Conservation (phyloP, 1,140 invertebrate species). For the Capitella teleta region DNA sequence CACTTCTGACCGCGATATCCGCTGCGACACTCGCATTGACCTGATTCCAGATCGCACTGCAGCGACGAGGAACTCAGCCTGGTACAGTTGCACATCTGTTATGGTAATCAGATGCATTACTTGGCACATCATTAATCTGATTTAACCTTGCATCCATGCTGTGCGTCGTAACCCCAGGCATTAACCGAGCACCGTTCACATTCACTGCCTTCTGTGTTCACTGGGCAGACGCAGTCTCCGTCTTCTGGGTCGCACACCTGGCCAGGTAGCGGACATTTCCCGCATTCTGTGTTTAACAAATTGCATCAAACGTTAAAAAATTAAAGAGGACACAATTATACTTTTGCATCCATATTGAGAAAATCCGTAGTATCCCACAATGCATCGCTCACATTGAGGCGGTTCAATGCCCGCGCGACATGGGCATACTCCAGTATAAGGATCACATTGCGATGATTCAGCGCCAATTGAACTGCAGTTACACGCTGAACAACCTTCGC, state of each 20-base stretch:
- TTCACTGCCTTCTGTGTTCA: constrained; percentile 65
- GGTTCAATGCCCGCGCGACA: constrained; percentile 76
- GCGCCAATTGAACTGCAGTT: constrained; percentile 68
- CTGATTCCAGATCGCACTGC: constrained; percentile 58
- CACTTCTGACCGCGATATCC: constrained; percentile 80
- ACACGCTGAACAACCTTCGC: constrained; percentile 46
- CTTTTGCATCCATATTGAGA: constrained; percentile 60
- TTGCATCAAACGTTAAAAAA: background rate
- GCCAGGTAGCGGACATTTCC: constrained; percentile 36
- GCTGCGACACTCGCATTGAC: constrained; percentile 63
- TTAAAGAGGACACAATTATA: constrained; percentile 4
- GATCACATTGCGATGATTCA: constrained; percentile 57
- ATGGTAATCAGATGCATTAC: constrained; percentile 32
- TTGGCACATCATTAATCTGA: no score
- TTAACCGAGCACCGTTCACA: constrained; percentile 75
- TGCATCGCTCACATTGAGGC: constrained; percentile 63
- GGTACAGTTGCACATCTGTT: constrained; percentile 60
- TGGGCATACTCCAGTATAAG: constrained; percentile 62
- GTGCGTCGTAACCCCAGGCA: constrained; percentile 23
- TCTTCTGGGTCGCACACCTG: constrained; percentile 36
- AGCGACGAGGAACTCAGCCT: constrained; percentile 62
- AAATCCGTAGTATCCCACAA: constrained; percentile 70
- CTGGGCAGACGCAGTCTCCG: constrained; percentile 67
- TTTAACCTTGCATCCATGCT: constrained; percentile 34
- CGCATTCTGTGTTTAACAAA: constrained; percentile 64